phyloP scores from a whole-genome alignment of 2,797 vertebrate genomes.

The Diceros bicornis region DNA sequence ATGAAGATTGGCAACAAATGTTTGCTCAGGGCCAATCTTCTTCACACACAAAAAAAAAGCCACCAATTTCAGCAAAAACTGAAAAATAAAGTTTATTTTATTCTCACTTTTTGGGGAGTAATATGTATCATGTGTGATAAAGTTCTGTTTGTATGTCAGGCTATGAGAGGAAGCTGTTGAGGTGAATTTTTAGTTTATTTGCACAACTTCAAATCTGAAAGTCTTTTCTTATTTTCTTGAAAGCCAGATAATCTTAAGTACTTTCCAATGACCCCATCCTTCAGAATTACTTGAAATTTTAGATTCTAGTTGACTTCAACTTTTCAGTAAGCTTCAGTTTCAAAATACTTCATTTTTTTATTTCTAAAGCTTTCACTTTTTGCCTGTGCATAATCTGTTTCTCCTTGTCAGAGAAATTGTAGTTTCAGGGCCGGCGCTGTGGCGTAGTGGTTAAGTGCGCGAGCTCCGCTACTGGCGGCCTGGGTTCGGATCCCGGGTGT shows the following conservation, averaged over 20 bases:
- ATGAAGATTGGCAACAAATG: no score
- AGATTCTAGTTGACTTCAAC: neutral
- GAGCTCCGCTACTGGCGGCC: no score
- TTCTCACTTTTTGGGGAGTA: neutral
- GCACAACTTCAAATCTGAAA: neutral
- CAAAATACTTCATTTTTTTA: constrained; percentile 6
- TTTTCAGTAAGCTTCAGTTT: constrained; percentile 47
- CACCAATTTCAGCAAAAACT: neutral
- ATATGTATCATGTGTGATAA: neutral
- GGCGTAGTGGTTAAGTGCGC: no score
- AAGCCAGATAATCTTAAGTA: constrained; percentile 27
- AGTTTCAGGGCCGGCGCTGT: no score
- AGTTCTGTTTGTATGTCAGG: neutral
- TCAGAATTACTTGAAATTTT: constrained; percentile 40
- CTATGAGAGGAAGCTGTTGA: neutral
- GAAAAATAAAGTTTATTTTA: constrained; percentile 29
- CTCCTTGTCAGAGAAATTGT: neutral
- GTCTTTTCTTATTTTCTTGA: neutral
- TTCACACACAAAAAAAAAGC: no score
- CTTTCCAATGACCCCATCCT: neutral
- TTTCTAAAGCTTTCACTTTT: constrained; percentile 35
- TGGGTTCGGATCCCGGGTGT: no score
- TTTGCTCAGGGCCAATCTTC: no score
- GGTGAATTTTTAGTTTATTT: neutral
- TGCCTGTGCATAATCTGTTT: neutral